Base-by-base conservation (phyloP, 2,888 invertebrate genomes). In the Andrena chrysosceles region DNA sequence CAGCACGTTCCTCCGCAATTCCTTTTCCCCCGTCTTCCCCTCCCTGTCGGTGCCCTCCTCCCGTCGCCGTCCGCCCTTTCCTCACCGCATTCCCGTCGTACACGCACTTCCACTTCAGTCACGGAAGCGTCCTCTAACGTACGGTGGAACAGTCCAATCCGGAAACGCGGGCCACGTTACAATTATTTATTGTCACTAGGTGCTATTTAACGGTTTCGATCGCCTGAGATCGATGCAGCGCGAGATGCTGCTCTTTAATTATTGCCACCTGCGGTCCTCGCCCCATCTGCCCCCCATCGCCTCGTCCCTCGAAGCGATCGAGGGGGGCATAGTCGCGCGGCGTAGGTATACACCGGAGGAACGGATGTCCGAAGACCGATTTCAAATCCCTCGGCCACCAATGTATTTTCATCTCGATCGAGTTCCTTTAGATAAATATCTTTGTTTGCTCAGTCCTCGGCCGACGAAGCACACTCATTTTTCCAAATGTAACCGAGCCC, bases 131-230 rank as follows among this genome's bases (percentile, higher is more conserved):
- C 67, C 76, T 35, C 63, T 31, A 79, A 82, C 81, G 79, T 77
- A 69, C 87, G 82, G 54, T 56, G 56, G 63, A 77, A 71, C 56
- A 68, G 73, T 76, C 76, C 63, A 63, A 26, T 64, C 64, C 85
- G 63, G 72, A 87, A 63, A 77, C 85, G 83, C 83, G 87, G 75
- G n/a, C n/a, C 81, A 79, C 83, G 76, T 85, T 83, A 85, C 81
- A 77, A 83, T 90, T 87, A 90, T 91, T 54, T 92, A 92, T 92
- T 92, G 91, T 91, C 91, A 92, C 90, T 89, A 85, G 87, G 87
- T 86, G 86, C 81, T 85, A 77, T 80, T 86, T 69, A 82, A 86
- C 80, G 80, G 23, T 81, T 69, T 64, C 73, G 82, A 83, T 74
- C 84, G 70, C 26, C 75, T 59, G 67, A 67, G 77, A 42, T 82